Base-by-base conservation (phyloP, 1,140 invertebrate species). In the Sinella curviseta region DNA sequence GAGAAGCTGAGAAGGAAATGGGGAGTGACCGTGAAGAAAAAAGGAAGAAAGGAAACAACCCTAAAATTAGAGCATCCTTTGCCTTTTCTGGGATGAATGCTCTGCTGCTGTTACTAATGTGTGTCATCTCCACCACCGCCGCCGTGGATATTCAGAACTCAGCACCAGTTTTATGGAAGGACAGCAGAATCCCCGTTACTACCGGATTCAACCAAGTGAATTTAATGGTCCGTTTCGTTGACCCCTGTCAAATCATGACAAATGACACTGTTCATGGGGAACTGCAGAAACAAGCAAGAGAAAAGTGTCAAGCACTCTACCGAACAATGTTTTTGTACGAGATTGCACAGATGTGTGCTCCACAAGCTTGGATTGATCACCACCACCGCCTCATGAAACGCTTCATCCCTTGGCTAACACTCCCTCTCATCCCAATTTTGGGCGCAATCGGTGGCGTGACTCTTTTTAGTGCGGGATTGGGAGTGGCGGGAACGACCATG, bases 281-380 rank as follows among this genome's bases (percentile, higher is more conserved):
- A 20, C 12, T 60, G 1, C 4, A 33, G 26, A 16, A 16, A 8
- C 26, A 3, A 60, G 76, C 76, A 24, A 4, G 35, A 73, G 8
- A 31, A 20, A 12, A 60, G 34, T 74, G 78, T n/a, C n/a, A n/a
- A n/a, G n/a, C n/a, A n/a, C n/a, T n/a, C n/a, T n/a, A n/a, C n/a
- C n/a, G n/a, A n/a, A n/a, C 24, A 30, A 79, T 8, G 30, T 57
- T 79, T 20, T 4, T 75, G 0, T 36, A 74, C 26, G 70, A 79
- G 35, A 16, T 79, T 16, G n/a, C 33, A 26, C 3, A 16, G 14
- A 79, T 79, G 78, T 79, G 78, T 36, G 70, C 78, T 8, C 1
- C 1, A 33, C 57, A 34, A 30, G 0, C 3, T 1, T 75, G 48
- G 24, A 48, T 33, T 12, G 1, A 33, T n/a, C 20, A 36, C 2